A percentile compares a stretch with the other conserved stretches of the same genome.
phyloP scores from a whole-genome alignment of 2,797 vertebrate species.

The Mormyrops boulengeri region DNA sequence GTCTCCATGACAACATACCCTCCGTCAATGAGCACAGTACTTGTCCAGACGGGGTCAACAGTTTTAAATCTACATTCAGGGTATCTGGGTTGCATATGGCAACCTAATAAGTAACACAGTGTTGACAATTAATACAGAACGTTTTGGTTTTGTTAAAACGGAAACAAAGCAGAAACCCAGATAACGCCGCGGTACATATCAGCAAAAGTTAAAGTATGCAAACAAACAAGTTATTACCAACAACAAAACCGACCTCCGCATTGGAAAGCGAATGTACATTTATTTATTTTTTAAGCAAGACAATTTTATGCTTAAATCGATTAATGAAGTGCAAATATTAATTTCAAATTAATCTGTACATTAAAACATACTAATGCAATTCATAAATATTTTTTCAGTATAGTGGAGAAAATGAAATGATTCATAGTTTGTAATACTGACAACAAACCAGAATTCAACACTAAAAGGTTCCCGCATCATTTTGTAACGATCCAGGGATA shows the following conservation, averaged over 20 bases:
- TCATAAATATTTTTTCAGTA: not conserved
- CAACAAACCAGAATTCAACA: not conserved
- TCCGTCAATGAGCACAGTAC: not conserved
- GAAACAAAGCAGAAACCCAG: not conserved
- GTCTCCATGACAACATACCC: not conserved
- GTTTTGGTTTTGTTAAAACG: not conserved
- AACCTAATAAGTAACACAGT: not conserved
- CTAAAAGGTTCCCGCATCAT: not conserved
- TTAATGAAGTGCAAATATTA: not conserved
- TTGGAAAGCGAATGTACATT: not conserved
- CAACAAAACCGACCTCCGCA: not conserved
- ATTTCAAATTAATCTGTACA: not conserved
- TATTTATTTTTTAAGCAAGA: not conserved
- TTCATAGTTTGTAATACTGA: not conserved
- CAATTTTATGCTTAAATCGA: not conserved
- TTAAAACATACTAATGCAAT: not conserved
- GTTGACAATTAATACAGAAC: constrained; percentile 1
- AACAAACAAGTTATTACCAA: not conserved
- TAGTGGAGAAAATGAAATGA: not conserved
- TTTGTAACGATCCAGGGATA: not conserved
- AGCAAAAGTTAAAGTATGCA: not conserved
- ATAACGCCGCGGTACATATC: not conserved
- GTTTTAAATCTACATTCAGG: not conserved
- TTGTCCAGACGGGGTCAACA: not conserved
- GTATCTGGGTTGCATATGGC: not conserved